phyloP scores from a whole-genome alignment of 2,113 vertebrate genomes.

The Bos taurus region ARS-UCD2.0 NC_037328.1:3932501-3933000 shows the following conservation, averaged over 20 bases:
- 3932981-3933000: background rate
- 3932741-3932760: background rate
- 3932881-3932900: background rate
- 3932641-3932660: background rate
- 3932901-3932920: background rate
- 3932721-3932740: background rate
- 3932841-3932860: background rate
- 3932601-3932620: rapidly evolving
- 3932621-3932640: background rate
- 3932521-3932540: background rate
- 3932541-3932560: rapidly evolving
- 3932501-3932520: background rate
- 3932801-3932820: background rate
- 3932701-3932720: background rate
- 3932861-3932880: rapidly evolving
- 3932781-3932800: background rate
- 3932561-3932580: background rate
- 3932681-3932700: background rate
- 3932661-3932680: background rate
- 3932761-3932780: background rate
- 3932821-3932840: background rate
- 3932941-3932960: background rate
- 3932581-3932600: rapidly evolving
- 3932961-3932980: background rate
- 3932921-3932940: background rate